A percentile compares a stretch with the other conserved stretches of the same genome.
phyloP scores from a whole-genome alignment of 2,113 vertebrate genomes.

The Pantherophis guttatus region DNA sequence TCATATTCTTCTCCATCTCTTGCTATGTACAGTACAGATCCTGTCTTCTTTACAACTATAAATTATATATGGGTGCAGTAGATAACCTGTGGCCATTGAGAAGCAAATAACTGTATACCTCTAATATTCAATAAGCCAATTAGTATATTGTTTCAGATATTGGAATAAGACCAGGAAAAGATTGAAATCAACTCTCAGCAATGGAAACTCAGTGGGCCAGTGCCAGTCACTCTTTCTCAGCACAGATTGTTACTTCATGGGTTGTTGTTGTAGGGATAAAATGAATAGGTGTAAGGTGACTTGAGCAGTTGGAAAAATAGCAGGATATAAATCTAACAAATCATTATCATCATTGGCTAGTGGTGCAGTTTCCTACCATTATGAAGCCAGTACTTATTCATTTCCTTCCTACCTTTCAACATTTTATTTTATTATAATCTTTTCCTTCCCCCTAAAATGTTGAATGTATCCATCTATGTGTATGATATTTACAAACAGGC shows the following conservation, averaged over 20 bases:
- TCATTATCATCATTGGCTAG: not conserved
- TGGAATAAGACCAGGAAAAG: not conserved
- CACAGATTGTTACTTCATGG: not conserved
- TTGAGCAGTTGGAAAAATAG: not conserved
- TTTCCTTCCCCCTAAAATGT: not conserved
- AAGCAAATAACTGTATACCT: not conserved
- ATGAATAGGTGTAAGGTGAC: not conserved
- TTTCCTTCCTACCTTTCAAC: not conserved
- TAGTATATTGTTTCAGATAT: not conserved
- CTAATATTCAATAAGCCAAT: not conserved
- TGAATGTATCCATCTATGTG: not conserved
- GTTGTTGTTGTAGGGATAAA: not conserved
- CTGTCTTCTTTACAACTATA: not conserved
- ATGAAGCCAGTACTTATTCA: not conserved
- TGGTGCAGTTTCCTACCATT: not conserved
- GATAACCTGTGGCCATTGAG: not conserved
- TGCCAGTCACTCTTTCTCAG: not conserved
- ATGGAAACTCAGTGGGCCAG: not conserved
- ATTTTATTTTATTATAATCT: not conserved
- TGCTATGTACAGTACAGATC: not conserved
- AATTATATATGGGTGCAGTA: not conserved
- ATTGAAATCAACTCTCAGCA: not conserved
- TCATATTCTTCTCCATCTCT: not conserved
- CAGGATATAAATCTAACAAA: not conserved
- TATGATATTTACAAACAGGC: not conserved